Evolutionary conservation across 1,140 invertebrate species (phyloP), one percentile per base, ranked within the genome.

Genomic region (Drosophila repleta): DNA sequence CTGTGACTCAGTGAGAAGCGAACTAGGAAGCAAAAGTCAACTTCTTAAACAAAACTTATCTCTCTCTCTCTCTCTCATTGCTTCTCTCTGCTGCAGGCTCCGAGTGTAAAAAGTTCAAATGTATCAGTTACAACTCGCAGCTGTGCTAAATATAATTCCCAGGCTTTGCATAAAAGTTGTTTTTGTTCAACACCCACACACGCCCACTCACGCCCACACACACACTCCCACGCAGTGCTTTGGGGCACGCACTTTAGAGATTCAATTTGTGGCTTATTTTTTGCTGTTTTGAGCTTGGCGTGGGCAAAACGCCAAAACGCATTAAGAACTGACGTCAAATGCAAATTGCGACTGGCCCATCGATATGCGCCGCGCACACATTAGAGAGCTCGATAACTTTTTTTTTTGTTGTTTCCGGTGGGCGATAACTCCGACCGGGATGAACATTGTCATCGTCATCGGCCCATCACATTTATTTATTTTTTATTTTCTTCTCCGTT

Each of bases 141-240:
- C 21, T 43, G 48, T 21, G 65, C 26, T 45, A 65, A 65, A 71
- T 49, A 37, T 71, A 71, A 71, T 64, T 52, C 61, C 61, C 61
- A 58, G 57, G 41, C 52, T 71, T 46, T 64, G 52, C 60, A 57
- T 71, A 37, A 71, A 65, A 65, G 45, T 71, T 65, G 64, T 57
- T 65, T 71, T 65, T 35, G 21, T 45, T 65, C 57, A 49, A 57
- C 39, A 32, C 32, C 26, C 17, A 48, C 18, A 37, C 15, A 41
- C 43, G 8, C 48, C 39, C 46, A 37, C 26, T n/a, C 48, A 51
- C 20, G 24, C 4, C 21, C 29, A 43, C 55, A 43, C 20, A 51
- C 20, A n/a, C 8, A 20, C 29, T n/a, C 55, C n/a, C 18, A 26
- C 18, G 17, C 37, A 32, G 21, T 29, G 32, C 1, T 8, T 8